Conservation (phyloP, 2,888 invertebrate species). For the Drosophila pseudotalamancana region DNA sequence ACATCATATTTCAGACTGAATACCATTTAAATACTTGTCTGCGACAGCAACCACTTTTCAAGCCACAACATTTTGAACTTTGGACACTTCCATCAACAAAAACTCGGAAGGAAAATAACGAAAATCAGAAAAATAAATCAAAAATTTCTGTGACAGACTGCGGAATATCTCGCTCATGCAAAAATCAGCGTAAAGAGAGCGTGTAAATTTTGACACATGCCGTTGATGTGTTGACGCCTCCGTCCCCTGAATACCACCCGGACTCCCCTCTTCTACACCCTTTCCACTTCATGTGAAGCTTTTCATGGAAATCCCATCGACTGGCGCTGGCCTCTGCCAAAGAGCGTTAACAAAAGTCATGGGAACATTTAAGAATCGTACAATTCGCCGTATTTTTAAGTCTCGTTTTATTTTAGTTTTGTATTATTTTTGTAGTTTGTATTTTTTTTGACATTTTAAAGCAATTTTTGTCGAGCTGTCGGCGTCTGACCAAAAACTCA, state of each 20-base stretch:
- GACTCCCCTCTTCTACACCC: background rate
- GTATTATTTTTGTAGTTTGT: background rate
- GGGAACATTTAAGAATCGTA: conserved; percentile 43
- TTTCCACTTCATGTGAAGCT: background rate
- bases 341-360: conserved; percentile 46
- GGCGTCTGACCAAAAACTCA: conserved; percentile 62
- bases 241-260: background rate
- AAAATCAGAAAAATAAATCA: conserved; percentile 40
- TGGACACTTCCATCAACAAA: conserved; percentile 17
- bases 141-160: conserved; percentile 42
- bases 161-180: conserved; percentile 50
- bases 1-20: background rate
- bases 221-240: conserved; percentile 42
- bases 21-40: background rate
- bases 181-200: conserved; percentile 64
- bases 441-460: conserved; percentile 31
- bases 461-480: conserved; percentile 34
- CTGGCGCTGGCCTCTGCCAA: conserved; percentile 27
- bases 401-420: background rate
- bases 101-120: background rate
- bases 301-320: conserved; percentile 25
- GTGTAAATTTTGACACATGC: conserved; percentile 75
- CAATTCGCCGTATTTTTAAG: conserved; percentile 2
- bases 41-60: background rate
- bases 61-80: conserved; percentile 11